Base-by-base conservation (phyloP, 2,797 vertebrate species). In the Hybognathus amarus region DNA sequence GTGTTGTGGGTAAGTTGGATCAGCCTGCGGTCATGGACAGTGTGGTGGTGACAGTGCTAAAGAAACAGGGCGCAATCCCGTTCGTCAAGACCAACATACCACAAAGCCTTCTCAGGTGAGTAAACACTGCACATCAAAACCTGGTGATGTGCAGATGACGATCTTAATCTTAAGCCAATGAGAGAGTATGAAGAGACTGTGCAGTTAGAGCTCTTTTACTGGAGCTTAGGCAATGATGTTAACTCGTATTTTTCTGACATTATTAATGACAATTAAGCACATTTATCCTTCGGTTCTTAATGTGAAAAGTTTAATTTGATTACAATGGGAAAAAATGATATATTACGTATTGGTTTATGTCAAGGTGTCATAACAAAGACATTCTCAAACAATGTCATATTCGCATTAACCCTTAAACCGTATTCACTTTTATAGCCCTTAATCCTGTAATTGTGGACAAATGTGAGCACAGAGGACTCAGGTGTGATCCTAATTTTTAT, bases 11-110 rank as follows among this genome's bases (percentile, higher is more conserved):
- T 79, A 90, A 94, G 20, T 73, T 98, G 89, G 94, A 95, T 5
- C 61, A 91, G 7, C 95, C 96, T 0, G 92, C 85, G 0, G 81
- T 91, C 27, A 87, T 87, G 20, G 95, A 99, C 93, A 91, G 95
- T 0, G 96, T 98, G 75, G 7, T 98, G 70, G 96, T 98, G 18
- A 91, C 96, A 85, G 97, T 98, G 73, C 90, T 99, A 88, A 98
- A 96, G 94, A 95, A 92, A 84, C 97, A 98, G 90, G 98, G 98
- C 0, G 98, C 98, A 0, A 92, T 99, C 89, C 97, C 97, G 0
- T 99, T 97, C 50, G 95, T 97, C 85, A 97, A 95, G 90, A 99
- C 98, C 88, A 99, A 99, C 11, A 0, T 99, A 36, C 95, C 97
- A 0, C 97, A 98, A 91, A 93, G 93, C 70, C 90, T 99, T 27